A percentile compares a stretch with the other conserved stretches of the same genome.
phyloP scores from a whole-genome alignment of 2,888 invertebrate species.

The Mesoligia furuncula region DNA sequence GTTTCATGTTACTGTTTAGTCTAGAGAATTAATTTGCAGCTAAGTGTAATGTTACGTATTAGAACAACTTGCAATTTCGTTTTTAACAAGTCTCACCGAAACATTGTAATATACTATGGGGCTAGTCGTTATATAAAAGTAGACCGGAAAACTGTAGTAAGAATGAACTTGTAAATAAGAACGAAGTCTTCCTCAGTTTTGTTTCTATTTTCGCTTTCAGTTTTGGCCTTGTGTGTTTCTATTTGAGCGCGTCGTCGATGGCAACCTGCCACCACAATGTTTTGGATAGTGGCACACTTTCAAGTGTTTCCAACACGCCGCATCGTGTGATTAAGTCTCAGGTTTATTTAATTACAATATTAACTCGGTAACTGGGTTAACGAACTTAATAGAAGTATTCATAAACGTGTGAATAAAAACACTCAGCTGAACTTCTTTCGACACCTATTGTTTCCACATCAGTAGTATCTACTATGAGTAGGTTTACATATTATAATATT shows the following conservation, averaged over 20 bases:
- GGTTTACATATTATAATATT: constrained; percentile 60
- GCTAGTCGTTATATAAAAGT: constrained; percentile 36
- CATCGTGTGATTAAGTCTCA: constrained; percentile 74
- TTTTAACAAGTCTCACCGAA: constrained; percentile 41
- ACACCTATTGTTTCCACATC: constrained; percentile 77
- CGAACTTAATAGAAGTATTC: constrained; percentile 84
- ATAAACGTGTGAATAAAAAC: constrained; percentile 84
- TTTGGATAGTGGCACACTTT: constrained; percentile 85
- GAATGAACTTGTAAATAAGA: constrained; percentile 63
- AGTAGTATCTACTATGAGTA: constrained; percentile 69
- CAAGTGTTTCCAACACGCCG: constrained; percentile 70
- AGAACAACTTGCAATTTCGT: constrained; percentile 45
- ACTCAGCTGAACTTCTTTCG: constrained; percentile 77
- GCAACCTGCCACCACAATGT: constrained; percentile 86
- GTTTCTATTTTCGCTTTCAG: constrained; percentile 83
- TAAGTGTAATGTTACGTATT: constrained; percentile 24
- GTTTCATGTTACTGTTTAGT: constrained; percentile 58
- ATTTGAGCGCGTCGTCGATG: constrained; percentile 79
- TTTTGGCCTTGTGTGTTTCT: constrained; percentile 86
- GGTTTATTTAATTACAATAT: constrained; percentile 84
- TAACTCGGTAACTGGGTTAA: constrained; percentile 88
- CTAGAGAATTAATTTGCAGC: constrained; percentile 25
- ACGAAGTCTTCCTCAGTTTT: constrained; percentile 69
- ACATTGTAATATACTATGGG: constrained; percentile 13
- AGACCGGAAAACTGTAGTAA: constrained; percentile 54